Evolutionary conservation across 2,888 invertebrate species (phyloP).

Genomic region (Drosophila macrothrix): DNA sequence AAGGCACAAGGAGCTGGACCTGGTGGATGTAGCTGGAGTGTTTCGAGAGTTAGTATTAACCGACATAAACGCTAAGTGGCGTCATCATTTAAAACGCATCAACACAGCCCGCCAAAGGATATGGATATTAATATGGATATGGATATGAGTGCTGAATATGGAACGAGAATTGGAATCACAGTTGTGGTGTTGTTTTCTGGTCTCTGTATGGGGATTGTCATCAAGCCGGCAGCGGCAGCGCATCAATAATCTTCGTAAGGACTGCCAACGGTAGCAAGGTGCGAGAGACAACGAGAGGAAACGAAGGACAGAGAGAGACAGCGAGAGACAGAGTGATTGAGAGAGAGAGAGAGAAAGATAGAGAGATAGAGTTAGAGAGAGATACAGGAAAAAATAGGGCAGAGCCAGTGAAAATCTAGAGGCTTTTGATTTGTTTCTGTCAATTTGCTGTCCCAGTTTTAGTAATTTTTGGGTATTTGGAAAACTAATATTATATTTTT

Average conservation of each 20-base stretch:
- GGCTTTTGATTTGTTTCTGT: slow-evolving; percentile 13
- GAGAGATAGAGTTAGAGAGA: not conserved
- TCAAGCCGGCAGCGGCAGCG: slow-evolving; percentile 67
- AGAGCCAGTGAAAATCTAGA: not conserved
- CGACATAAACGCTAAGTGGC: slow-evolving; percentile 84
- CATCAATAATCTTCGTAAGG: slow-evolving; percentile 82
- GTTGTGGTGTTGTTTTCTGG: slow-evolving; percentile 8
- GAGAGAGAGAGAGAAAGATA: not conserved
- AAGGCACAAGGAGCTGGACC: slow-evolving; percentile 18
- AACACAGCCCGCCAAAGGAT: slow-evolving; percentile 73
- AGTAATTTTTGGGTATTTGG: not conserved
- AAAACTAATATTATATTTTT: not conserved
- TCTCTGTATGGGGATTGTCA: slow-evolving; percentile 68
- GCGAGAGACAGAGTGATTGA: too few species aligned
- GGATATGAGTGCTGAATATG: slow-evolving; percentile 26
- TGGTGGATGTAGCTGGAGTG: slow-evolving; percentile 9
- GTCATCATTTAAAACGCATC: slow-evolving; percentile 84
- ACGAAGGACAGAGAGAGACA: not conserved
- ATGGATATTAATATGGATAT: slow-evolving; percentile 36
- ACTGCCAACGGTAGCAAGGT: slow-evolving; percentile 68
- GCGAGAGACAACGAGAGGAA: not conserved
- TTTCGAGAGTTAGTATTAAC: slow-evolving; percentile 66
- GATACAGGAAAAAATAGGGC: not conserved
- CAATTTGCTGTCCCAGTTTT: not conserved
- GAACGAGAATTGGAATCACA: slow-evolving; percentile 4